A percentile compares a stretch with the other conserved stretches of the same genome.
These are phyloP conservation scores for Vannuccia rotundouncinata DNA, from an alignment of 2,888 invertebrate genomes.

Conservation along the genomic window DNA sequence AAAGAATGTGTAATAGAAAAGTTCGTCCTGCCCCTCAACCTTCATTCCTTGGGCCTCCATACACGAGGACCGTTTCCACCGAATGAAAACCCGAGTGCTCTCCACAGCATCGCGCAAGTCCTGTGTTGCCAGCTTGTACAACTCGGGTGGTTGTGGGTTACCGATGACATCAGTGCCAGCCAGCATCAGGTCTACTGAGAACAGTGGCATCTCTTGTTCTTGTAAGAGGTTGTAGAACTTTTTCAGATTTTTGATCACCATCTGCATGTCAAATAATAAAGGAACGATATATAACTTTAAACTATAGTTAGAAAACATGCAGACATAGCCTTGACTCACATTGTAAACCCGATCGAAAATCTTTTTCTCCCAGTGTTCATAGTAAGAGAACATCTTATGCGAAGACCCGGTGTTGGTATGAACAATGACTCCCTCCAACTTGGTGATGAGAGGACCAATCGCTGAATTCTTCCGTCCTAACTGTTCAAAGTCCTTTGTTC, in stretches of 20 bases:
- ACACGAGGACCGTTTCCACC: slow-evolving; percentile 80
- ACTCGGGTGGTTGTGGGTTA: slow-evolving; percentile 36
- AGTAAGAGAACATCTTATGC: slow-evolving; percentile 69
- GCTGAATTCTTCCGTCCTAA: slow-evolving; percentile 71
- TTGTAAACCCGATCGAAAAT: slow-evolving; percentile 66
- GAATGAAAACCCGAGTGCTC: slow-evolving; percentile 61
- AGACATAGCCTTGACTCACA: too few relatives aligned
- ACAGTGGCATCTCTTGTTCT: slow-evolving; percentile 51
- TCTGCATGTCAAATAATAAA: slow-evolving; percentile 44
- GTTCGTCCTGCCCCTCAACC: slow-evolving; percentile 61
- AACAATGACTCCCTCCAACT: slow-evolving; percentile 75
- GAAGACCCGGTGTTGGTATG: slow-evolving; percentile 71
- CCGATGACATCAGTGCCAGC: slow-evolving; percentile 39
- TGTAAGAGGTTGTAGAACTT: slow-evolving; percentile 63
- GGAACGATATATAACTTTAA: not conserved
- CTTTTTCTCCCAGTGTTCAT: slow-evolving; percentile 73
- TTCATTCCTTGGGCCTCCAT: slow-evolving; percentile 63
- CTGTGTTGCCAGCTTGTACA: slow-evolving; percentile 38
- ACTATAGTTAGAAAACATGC: too few relatives aligned
- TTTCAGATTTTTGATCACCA: slow-evolving; percentile 68
- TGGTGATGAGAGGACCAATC: slow-evolving; percentile 72
- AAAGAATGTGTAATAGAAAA: slow-evolving; percentile 69
- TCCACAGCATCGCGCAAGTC: slow-evolving; percentile 39
- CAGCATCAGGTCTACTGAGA: slow-evolving; percentile 38
- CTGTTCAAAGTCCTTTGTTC: slow-evolving; percentile 65